Conservation (phyloP, 2,888 invertebrate species). For the Diplazon laetatorius region DNA sequence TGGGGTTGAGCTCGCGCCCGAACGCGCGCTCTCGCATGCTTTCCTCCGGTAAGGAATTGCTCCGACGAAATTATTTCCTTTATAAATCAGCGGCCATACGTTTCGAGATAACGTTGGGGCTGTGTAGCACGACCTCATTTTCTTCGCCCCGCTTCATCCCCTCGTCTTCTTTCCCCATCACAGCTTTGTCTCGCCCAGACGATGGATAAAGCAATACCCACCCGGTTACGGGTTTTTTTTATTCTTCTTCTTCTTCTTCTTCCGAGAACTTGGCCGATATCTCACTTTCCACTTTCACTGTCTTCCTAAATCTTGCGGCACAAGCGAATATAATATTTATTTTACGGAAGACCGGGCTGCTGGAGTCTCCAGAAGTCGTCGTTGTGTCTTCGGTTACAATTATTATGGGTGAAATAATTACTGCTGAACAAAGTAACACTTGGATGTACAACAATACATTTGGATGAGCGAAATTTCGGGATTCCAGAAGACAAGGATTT, state of each 20-base stretch:
- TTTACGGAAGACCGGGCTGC: background rate
- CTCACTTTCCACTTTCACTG: constrained; percentile 25
- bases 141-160: constrained; percentile 29
- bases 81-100: constrained; percentile 80
- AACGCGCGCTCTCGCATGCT: constrained; percentile 59
- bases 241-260: constrained; percentile 8
- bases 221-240: constrained; percentile 27
- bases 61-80: constrained; percentile 79
- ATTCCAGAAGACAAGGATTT: background rate
- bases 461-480: background rate
- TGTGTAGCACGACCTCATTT: constrained; percentile 59
- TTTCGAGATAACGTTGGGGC: constrained; percentile 67
- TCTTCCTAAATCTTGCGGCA: constrained; percentile 37
- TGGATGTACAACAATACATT: too few relatives aligned
- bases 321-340: constrained; percentile 26
- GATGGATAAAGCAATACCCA: constrained; percentile 57
- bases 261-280: constrained; percentile 17
- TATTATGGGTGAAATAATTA: too few relatives aligned
- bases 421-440: too few relatives aligned
- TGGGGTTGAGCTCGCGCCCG: constrained; percentile 27
- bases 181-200: constrained; percentile 43
- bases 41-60: constrained; percentile 78
- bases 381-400: too few relatives aligned
- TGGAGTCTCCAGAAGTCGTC: too few relatives aligned
- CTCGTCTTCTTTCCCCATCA: constrained; percentile 15